phyloP scores from a whole-genome alignment of 2,113 vertebrate species.

The Scalopus aquaticus region DNA sequence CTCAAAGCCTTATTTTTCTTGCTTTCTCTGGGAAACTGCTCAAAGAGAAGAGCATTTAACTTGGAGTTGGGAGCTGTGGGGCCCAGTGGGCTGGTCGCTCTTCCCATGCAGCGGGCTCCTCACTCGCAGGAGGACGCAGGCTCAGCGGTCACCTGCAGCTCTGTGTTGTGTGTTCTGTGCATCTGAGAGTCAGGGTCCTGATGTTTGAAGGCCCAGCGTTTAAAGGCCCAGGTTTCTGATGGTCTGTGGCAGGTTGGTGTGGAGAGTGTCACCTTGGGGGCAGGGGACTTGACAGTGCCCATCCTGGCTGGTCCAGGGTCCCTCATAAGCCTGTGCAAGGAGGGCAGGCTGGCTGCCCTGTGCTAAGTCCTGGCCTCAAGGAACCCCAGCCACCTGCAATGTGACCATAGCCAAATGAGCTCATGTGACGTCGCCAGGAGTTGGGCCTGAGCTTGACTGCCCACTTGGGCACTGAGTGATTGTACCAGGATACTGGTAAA shows the following conservation, averaged over 20 bases:
- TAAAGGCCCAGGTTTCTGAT: neutral
- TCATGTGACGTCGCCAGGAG: neutral
- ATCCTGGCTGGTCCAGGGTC: neutral
- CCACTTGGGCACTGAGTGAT: neutral
- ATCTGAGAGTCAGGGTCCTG: neutral
- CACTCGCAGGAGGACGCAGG: neutral
- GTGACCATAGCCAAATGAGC: neutral
- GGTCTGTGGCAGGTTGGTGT: neutral
- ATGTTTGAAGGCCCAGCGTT: neutral
- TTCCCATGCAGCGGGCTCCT: neutral
- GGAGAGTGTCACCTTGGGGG: neutral
- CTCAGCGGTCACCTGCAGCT: neutral
- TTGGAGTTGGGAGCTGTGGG: neutral
- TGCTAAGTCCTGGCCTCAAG: neutral
- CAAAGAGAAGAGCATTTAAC: conserved; percentile 2
- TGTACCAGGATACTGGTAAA: neutral
- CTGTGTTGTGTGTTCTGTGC: too few species aligned
- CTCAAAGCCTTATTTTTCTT: conserved; percentile 19
- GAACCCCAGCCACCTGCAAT: neutral
- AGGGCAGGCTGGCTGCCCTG: neutral
- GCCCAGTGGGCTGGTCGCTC: neutral
- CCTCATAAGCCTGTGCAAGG: neutral
- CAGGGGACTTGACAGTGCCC: neutral
- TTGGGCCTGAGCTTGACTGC: neutral
- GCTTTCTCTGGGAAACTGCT: conserved; percentile 3